Base-by-base conservation (phyloP, 2,888 invertebrate genomes). In the Nyleta sp. region DNA sequence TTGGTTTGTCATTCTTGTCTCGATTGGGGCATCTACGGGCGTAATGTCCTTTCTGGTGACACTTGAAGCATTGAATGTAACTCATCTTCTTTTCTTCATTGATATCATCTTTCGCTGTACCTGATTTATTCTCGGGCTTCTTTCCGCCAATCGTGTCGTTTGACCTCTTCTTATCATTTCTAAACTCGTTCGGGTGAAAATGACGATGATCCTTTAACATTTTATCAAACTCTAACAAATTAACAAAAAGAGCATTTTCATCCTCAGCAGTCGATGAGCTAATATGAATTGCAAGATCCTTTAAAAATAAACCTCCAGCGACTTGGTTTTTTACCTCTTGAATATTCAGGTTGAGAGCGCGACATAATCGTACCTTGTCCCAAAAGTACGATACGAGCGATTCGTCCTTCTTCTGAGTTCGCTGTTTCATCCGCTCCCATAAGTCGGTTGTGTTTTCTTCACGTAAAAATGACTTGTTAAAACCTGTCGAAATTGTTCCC, bases 321-420 rank as follows among this genome's bases (percentile, higher is more conserved):
- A 81, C 46, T 46, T 80, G 76, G 13, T 67, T 38, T 10, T 74
- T 44, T 0, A 64, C 50, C 13, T 80, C 60, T 0, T 38, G 42
- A 17, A 77, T 71, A 11, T 55, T n/a, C 5, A 80, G 28, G 0
- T 50, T 33, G 3, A 80, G 46, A 35, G 42, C 18, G 7, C 52
- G 72, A 35, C 72, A 76, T 8, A 78, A 50, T 33, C 52, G 65
- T 2, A 73, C 70, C 40, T 82, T 80, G 1, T 75, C 73, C 15
- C 67, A 42, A 52, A 55, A 80, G 40, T 82, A 79, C 2, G 68
- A 44, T 1, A 65, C 44, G 2, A 80, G 15, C 1, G 50, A 13
- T 52, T 81, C 80, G 8, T 67, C 67, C 11, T 62, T 22, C 0
- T 38, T 38, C 44, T 79, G 76, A 6, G 15, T 20, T 1, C 76